Evolutionary conservation across 2,113 vertebrate genomes (phyloP), one percentile per base, ranked within the genome.

Genomic region (Epinephelus moara): DNA sequence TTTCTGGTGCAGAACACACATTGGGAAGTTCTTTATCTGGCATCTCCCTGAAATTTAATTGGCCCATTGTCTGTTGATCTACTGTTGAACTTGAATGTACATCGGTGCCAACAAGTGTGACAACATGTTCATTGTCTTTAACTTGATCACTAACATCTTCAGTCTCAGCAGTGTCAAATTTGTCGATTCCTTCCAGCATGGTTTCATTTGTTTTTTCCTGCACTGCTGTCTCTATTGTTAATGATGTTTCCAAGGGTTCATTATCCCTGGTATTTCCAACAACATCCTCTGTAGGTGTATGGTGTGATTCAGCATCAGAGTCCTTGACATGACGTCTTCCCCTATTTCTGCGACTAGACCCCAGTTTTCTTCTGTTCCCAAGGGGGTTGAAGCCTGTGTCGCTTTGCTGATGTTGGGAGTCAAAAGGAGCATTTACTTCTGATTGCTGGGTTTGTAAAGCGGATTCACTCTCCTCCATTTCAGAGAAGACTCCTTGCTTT

Each of bases 291-390:
- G 30, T 2, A 19, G 49, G 49, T 45, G 6, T 1, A 1, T 55
- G 30, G 18, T 27, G 2, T 25, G 6, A 5, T 40, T 76, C 74
- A 66, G 33, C 14, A 23, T 21, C 60, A 37, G 53, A 37, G 3
- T 66, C 78, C 23, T 69, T 72, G 0, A 12, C 4, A 1, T 25
- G 15, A 10, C 42, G 45, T 66, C 37, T 30, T 62, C 25, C 74
- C 76, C 73, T 92, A 21, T 53, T 50, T 81, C 40, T 81, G 4
- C 85, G 76, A 4, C 82, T 90, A 13, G 86, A 90, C 1, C 86
- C 88, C 30, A 91, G 18, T 82, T 91, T 90, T 69, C 82, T 85
- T 68, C 61, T 83, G 50, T 23, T 75, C 15, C 53, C 37, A 40
- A 13, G 33, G 6, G 10, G 15, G 27, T 49, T 19, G 17, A 81